A percentile compares a stretch with the other conserved stretches of the same genome.
These are phyloP conservation scores for Leptatherina wallacei DNA, from an alignment of 2,797 vertebrate genomes.

Conservation along the genomic window DNA sequence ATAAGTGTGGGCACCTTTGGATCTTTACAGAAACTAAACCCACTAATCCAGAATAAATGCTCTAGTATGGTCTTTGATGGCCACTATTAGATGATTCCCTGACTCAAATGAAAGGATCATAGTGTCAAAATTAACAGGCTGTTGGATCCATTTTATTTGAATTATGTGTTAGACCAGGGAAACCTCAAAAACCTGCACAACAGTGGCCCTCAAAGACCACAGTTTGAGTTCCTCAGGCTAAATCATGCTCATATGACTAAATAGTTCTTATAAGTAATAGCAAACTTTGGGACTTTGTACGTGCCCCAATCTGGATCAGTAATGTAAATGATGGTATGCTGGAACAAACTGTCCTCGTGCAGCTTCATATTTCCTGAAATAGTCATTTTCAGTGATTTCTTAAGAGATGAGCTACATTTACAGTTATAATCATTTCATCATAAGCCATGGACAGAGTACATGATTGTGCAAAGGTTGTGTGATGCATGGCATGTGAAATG, in stretches of 20 bases:
- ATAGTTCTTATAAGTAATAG: not conserved
- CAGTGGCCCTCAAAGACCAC: too few species aligned
- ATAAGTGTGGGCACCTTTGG: not conserved
- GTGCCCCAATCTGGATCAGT: not conserved
- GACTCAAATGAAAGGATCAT: not conserved
- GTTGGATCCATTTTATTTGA: not conserved
- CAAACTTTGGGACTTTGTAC: not conserved
- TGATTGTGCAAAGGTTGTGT: slow-evolving; percentile 35
- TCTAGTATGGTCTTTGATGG: not conserved
- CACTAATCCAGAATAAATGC: not conserved
- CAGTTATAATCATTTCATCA: slow-evolving; percentile 15
- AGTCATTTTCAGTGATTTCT: not conserved
- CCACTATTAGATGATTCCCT: not conserved
- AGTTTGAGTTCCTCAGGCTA: too few species aligned
- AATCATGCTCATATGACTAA: not conserved
- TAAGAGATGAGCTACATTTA: not conserved
- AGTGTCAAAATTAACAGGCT: not conserved
- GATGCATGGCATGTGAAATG: slow-evolving; percentile 42
- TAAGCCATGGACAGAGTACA: slow-evolving; percentile 27
- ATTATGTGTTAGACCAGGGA: not conserved
- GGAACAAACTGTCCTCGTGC: not conserved
- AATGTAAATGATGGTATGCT: not conserved
- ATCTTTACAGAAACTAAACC: not conserved
- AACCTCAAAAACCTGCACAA: too few species aligned
- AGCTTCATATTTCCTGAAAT: not conserved